Percentiles rank a stretch among this genome's conserved stretches.
phyloP scores from a whole-genome alignment of 1,140 invertebrate genomes.

The Zaprionus capensis region DNA sequence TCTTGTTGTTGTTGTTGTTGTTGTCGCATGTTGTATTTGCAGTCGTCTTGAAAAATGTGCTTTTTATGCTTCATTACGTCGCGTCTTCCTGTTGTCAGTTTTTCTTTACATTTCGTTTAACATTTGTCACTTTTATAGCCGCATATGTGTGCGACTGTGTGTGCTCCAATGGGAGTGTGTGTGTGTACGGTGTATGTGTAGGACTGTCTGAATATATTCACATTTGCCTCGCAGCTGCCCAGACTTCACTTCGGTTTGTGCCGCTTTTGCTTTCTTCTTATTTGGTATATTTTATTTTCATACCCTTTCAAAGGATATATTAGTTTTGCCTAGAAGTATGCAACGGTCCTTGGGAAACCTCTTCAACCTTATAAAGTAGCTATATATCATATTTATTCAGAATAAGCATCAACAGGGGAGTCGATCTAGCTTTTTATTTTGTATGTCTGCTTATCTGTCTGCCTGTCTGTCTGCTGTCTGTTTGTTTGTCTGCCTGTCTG shows the following conservation, averaged over 20 bases:
- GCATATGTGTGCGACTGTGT: conserved; percentile 44
- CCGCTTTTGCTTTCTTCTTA: conserved; percentile 38
- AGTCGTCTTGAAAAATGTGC: conserved; percentile 76
- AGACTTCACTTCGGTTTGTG: conserved; percentile 66
- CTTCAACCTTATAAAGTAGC: too few relatives aligned
- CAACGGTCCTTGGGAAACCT: too few relatives aligned
- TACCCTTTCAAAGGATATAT: conserved; percentile 1
- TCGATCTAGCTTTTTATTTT: too few relatives aligned
- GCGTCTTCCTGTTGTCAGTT: conserved; percentile 80
- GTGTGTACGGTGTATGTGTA: conserved; percentile 20
- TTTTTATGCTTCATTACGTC: conserved; percentile 81
- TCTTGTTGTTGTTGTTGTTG: conserved; percentile 17
- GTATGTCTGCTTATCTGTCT: too few relatives aligned
- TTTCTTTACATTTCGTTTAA: conserved; percentile 82
- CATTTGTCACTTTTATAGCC: conserved; percentile 82
- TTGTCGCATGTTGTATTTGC: conserved; percentile 50
- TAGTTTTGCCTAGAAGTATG: too few relatives aligned
- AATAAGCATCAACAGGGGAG: too few relatives aligned
- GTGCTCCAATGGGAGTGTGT: conserved; percentile 2
- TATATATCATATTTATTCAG: too few relatives aligned
- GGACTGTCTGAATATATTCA: conserved; percentile 37
- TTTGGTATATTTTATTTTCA: conserved; percentile 31
- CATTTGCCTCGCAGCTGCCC: conserved; percentile 74
- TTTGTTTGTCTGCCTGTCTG: too few relatives aligned
- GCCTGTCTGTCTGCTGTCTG: too few relatives aligned